Conservation (phyloP, 2,888 invertebrate genomes). For the Drosophila sordidapex region DNA sequence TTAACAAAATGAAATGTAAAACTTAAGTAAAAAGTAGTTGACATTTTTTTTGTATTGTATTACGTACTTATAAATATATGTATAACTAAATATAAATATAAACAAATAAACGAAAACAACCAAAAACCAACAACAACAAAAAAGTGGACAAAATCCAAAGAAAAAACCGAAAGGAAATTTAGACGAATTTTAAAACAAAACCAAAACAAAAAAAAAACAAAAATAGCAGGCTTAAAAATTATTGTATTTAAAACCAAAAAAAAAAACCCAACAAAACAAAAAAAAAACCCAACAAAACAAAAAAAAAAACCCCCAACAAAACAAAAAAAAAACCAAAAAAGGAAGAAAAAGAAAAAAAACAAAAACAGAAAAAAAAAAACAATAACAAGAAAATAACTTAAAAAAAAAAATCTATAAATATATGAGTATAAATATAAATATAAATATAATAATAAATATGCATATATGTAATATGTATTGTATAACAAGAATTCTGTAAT, state of each 20-base stretch:
- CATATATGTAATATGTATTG: slow-evolving; percentile 73
- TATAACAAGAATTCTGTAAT: slow-evolving; percentile 78
- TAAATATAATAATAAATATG: slow-evolving; percentile 53
- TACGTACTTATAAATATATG: slow-evolving; percentile 63
- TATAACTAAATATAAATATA: slow-evolving; percentile 52
- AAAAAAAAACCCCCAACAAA: neutral
- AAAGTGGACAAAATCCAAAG: slow-evolving; percentile 14
- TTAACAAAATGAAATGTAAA: slow-evolving; percentile 54
- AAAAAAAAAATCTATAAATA: slow-evolving; percentile 44
- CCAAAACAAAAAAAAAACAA: slow-evolving; percentile 24
- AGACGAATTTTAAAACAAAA: slow-evolving; percentile 75
- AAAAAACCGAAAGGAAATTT: slow-evolving; percentile 65
- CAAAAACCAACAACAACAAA: slow-evolving; percentile 1
- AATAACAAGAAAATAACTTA: slow-evolving; percentile 42
- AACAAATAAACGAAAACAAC: slow-evolving; percentile 22
- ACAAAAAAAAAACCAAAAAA: slow-evolving; percentile 29
- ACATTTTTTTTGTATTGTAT: slow-evolving; percentile 75
- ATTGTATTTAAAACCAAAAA: slow-evolving; percentile 59
- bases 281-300: slow-evolving; percentile 7
- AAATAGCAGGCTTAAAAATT: slow-evolving; percentile 70
- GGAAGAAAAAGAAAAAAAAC: neutral
- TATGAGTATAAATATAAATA: slow-evolving; percentile 52
- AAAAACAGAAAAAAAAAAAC: slow-evolving; percentile 23
- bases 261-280: slow-evolving; percentile 19
- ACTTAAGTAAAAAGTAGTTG: slow-evolving; percentile 71